Conservation (phyloP, 2,888 invertebrate species). For the Timema podura region DNA sequence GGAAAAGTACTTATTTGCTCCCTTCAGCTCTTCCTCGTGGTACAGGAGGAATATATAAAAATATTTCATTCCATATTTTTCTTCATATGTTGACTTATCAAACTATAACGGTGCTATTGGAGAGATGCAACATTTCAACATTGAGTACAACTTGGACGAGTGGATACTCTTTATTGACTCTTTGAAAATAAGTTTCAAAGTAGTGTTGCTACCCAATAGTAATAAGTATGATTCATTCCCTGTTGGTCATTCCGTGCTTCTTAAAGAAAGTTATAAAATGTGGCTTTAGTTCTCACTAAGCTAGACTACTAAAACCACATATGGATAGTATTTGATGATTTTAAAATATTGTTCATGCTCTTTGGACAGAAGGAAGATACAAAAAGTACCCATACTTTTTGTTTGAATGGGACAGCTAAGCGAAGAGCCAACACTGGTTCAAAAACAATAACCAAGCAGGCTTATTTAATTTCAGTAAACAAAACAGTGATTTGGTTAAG, state of each 20-base stretch:
- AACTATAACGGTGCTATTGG: no score
- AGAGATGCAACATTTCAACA: no score
- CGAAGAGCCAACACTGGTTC: slow-evolving; percentile 3
- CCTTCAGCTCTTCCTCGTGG: no score
- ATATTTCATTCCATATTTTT: no score
- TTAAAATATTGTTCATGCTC: slow-evolving; percentile 1
- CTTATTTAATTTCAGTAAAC: background rate
- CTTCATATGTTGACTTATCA: no score
- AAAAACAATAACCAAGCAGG: slow-evolving; percentile 1
- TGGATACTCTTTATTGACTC: slow-evolving; percentile 8
- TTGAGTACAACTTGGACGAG: background rate
- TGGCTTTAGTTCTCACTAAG: background rate
- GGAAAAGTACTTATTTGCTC: no score
- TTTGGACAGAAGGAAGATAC: background rate
- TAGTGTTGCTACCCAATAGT: background rate
- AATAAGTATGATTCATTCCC: background rate
- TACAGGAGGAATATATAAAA: no score
- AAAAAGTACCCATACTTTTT: slow-evolving; percentile 1
- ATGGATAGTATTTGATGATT: slow-evolving; percentile 1
- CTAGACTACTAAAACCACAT: background rate
- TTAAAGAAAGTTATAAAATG: background rate
- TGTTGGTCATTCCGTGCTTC: background rate
- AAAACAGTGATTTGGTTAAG: background rate
- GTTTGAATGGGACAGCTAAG: background rate
- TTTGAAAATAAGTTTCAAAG: background rate